Conservation (phyloP, 2,888 invertebrate genomes). For the Phengaris arion region DNA sequence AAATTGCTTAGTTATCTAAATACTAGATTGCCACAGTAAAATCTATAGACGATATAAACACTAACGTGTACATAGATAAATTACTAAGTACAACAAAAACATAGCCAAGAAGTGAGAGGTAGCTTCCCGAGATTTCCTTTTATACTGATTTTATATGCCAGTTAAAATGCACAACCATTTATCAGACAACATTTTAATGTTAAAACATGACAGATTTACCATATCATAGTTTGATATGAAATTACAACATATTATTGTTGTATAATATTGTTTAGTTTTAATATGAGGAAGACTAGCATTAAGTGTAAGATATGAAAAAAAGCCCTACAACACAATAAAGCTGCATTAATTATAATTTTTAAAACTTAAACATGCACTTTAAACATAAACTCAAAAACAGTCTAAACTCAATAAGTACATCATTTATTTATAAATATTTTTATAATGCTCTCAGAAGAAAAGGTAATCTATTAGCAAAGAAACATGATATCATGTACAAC, state of each 20-base stretch:
- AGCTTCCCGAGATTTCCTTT: conserved; percentile 10
- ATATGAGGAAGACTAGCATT: conserved; percentile 23
- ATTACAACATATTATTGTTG: background rate
- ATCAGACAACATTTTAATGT: background rate
- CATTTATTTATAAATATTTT: conserved; percentile 32
- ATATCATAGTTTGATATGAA: background rate
- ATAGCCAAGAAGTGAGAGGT: conserved; percentile 23
- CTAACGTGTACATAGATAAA: background rate
- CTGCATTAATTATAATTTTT: conserved; percentile 15
- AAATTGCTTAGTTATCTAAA: background rate
- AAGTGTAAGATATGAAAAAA: conserved; percentile 8
- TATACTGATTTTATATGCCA: conserved; percentile 3
- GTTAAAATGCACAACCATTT: conserved; percentile 6
- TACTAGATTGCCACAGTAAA: background rate
- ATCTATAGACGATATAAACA: background rate
- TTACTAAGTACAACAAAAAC: conserved; percentile 16
- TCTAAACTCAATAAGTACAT: conserved; percentile 45
- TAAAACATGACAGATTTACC: background rate
- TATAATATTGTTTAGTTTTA: background rate
- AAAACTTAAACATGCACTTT: conserved; percentile 16
- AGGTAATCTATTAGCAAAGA: conserved; percentile 83
- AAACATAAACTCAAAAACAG: background rate
- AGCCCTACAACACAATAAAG: conserved; percentile 3
- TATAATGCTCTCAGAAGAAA: conserved; percentile 65
- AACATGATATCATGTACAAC: conserved; percentile 91